Evolutionary conservation across 2,113 vertebrate genomes (phyloP), one percentile per base, ranked within the genome.

Genomic region (Amphilophus citrinellus): DNA sequence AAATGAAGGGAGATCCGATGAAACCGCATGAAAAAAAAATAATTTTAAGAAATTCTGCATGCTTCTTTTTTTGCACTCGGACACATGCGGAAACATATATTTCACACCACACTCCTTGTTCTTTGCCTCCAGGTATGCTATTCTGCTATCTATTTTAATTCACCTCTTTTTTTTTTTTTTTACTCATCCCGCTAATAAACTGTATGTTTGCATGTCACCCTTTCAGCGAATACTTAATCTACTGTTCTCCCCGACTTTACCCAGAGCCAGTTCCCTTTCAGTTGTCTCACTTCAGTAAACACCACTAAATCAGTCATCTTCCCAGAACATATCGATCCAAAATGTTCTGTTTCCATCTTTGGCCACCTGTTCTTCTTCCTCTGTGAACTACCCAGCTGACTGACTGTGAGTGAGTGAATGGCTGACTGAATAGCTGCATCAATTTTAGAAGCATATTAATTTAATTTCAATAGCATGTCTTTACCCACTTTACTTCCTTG

Each of bases 291-390:
- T 56, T 86, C 66, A 61, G 65, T 83, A 82, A 88, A 89, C 76
- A 91, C 10, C 63, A 58, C 35, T 60, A 75, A 87, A 75, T 47
- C 71, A 80, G 79, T 77, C 77, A 66, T 66, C 65, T 76, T 87
- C 84, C 30, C 44, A 68, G 82, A 89, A 84, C 56, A 39, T 84
- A 91, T 88, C 73, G 82, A 92, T 88, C 80, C n/a, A 37, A 61
- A 53, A 37, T 56, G n/a, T 59, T 88, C 15, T 39, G 56, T 87
- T 85, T 63, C 79, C 37, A 58, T 89, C 42, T 78, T n/a, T 15
- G 60, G 61, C 87, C 78, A 87, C 85, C 87, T 88, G 87, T 75
- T 87, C 65, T 53, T 76, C 65, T 42, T 84, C 50, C 27, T 57
- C 10, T 61, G 57, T 79, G 37, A 73, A 22, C 37, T 24, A 44